Evolutionary conservation across 2,888 invertebrate genomes (phyloP).

Genomic region (Horisme vitalbata): DNA sequence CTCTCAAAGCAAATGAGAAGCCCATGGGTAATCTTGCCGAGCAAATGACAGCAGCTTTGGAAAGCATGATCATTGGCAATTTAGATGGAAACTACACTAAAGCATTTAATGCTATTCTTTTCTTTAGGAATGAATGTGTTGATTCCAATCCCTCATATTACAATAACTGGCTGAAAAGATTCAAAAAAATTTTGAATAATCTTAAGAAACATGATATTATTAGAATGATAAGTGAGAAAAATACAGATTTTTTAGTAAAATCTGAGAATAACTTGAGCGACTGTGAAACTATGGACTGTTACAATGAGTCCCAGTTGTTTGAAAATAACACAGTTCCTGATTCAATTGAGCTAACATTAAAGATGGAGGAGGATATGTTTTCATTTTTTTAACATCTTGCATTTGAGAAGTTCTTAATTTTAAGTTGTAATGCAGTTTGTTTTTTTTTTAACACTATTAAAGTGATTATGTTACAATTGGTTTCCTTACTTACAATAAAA

Average conservation of each 20-base stretch:
- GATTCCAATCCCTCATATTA: slow-evolving; percentile 58
- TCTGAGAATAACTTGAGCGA: slow-evolving; percentile 62
- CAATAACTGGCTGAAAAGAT: slow-evolving; percentile 67
- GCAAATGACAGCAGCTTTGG: slow-evolving; percentile 66
- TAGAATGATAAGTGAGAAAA: slow-evolving; percentile 51
- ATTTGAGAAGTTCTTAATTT: too few relatives aligned
- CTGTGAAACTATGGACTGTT: slow-evolving; percentile 51
- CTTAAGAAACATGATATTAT: slow-evolving; percentile 54
- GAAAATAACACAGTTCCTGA: slow-evolving; percentile 70
- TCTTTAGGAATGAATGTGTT: slow-evolving; percentile 64
- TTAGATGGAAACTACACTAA: slow-evolving; percentile 65
- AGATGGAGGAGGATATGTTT: slow-evolving; percentile 70
- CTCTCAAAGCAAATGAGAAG: slow-evolving; percentile 66
- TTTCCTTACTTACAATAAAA: slow-evolving; percentile 29
- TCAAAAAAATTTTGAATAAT: slow-evolving; percentile 55
- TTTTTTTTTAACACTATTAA: too few relatives aligned
- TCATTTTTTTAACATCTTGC: slow-evolving; percentile 54
- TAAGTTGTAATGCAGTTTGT: too few relatives aligned
- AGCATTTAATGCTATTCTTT: slow-evolving; percentile 59
- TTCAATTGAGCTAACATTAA: slow-evolving; percentile 58
- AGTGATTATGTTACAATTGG: too few relatives aligned
- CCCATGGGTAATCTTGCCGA: slow-evolving; percentile 48
- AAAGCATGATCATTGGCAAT: slow-evolving; percentile 62
- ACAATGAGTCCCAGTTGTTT: slow-evolving; percentile 69
- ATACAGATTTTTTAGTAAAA: slow-evolving; percentile 61